Conservation (phyloP, 2,113 vertebrate genomes). For the Melanocharis versteri region DNA sequence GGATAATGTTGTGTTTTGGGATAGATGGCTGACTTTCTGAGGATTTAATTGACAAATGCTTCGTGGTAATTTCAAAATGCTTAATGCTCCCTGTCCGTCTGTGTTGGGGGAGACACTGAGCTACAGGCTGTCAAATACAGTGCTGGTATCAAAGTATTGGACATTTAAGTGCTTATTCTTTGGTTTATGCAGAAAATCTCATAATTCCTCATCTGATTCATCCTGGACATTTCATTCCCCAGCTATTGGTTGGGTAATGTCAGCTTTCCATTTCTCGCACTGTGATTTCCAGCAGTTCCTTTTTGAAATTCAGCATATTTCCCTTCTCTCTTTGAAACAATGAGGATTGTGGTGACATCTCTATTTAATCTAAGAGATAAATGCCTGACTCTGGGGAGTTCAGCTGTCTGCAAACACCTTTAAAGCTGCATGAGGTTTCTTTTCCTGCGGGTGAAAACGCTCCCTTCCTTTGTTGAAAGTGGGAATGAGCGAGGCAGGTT, state of each 20-base stretch:
- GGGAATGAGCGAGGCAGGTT: neutral
- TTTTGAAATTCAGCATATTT: neutral
- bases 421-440: rapidly evolving
- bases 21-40: neutral
- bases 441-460: neutral
- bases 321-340: neutral
- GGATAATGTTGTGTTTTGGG: rapidly evolving
- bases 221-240: neutral
- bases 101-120: neutral
- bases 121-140: neutral
- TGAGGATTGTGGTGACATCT: neutral
- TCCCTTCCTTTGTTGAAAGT: neutral
- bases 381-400: neutral
- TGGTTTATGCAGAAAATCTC: neutral
- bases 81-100: rapidly evolving
- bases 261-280: neutral
- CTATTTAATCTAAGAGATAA: neutral
- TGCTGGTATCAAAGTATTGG: neutral
- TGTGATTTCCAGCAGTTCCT: neutral
- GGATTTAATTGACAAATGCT: neutral
- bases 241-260: neutral
- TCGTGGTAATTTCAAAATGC: neutral
- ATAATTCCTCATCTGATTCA: neutral
- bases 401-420: neutral
- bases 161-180: neutral